Conservation (phyloP, 2,113 vertebrate species). For the Empidonax alnorum region DNA sequence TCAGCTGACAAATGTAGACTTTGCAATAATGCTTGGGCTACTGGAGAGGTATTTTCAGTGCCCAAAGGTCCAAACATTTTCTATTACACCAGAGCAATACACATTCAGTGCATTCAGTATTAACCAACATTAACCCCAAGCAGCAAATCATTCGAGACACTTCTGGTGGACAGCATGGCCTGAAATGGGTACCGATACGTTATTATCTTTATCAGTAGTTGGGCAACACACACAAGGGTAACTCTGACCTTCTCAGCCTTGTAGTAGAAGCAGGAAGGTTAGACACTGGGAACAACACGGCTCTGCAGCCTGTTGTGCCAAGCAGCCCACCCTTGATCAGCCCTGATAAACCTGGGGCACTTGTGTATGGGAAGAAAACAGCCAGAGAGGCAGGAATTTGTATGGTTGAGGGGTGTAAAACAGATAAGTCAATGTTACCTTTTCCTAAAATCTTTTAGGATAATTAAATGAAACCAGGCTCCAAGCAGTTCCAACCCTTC, state of each 20-base stretch:
- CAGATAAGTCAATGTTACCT: background rate
- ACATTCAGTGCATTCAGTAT: fast-evolving
- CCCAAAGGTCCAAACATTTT: background rate
- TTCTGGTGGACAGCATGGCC: background rate
- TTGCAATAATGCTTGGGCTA: background rate
- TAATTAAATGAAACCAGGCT: background rate
- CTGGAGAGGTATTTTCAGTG: background rate
- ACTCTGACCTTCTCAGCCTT: background rate
- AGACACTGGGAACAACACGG: fast-evolving
- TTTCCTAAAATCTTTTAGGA: background rate
- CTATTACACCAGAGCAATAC: background rate
- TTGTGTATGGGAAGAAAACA: background rate
- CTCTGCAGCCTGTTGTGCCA: background rate
- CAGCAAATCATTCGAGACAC: background rate
- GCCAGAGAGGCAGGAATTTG: background rate
- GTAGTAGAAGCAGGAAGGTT: background rate
- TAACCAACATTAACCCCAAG: background rate
- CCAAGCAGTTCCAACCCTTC: background rate
- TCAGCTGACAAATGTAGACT: background rate
- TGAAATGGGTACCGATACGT: background rate
- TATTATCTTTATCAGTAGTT: background rate
- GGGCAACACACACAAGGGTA: background rate
- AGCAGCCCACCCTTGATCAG: background rate
- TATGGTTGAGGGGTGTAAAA: background rate
- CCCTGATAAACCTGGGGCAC: background rate